Conservation (phyloP, 2,797 vertebrate species). For the Sarcophilus harrisii region DNA sequence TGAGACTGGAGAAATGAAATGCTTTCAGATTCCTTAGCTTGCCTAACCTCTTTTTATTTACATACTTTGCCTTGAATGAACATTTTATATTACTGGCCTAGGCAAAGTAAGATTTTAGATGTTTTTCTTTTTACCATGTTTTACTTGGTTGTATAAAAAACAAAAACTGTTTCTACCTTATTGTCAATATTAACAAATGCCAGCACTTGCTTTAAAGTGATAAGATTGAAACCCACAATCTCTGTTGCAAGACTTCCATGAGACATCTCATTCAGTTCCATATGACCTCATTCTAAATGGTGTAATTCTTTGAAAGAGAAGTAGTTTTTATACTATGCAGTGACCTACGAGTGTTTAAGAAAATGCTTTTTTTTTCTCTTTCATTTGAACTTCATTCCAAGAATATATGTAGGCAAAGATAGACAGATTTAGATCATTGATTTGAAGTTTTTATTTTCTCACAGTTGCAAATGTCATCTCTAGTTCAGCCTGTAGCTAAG, state of each 20-base stretch:
- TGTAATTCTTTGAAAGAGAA: background rate
- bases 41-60: background rate
- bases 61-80: background rate
- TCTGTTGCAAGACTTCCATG: background rate
- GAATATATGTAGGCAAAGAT: background rate
- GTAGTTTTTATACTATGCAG: background rate
- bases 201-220: background rate
- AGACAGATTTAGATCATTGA: background rate
- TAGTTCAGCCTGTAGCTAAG: background rate
- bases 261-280: background rate
- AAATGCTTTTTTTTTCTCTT: background rate
- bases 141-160: background rate
- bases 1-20: background rate
- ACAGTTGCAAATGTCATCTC: background rate
- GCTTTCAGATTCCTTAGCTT: background rate
- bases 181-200: background rate
- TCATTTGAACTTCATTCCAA: background rate
- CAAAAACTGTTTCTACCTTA: background rate
- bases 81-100: background rate
- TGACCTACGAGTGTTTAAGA: background rate
- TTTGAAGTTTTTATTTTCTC: background rate
- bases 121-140: background rate
- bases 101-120: background rate
- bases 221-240: conserved; percentile 4
- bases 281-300: background rate